A percentile compares a stretch with the other conserved stretches of the same genome.
Evolutionary conservation across 2,888 invertebrate genomes (phyloP).

Genomic region (Sceliomorpha sp.): DNA sequence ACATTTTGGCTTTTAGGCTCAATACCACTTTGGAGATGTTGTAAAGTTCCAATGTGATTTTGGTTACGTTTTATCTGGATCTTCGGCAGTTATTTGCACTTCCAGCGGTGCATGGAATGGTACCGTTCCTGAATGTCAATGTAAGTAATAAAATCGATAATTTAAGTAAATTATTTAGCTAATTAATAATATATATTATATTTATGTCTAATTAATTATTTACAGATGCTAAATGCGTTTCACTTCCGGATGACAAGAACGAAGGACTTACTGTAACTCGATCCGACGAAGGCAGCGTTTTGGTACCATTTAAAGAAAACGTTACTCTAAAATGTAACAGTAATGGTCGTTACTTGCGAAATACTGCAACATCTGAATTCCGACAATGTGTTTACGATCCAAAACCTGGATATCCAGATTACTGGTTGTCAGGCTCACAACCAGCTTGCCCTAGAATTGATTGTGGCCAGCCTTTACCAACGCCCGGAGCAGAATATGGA

Average conservation of each 20-base stretch:
- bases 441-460: conserved; percentile 94
- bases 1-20: conserved; percentile 78
- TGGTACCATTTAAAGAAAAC: conserved; percentile 94
- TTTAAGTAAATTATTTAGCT: no score
- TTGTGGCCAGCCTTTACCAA: conserved; percentile 94
- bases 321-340: conserved; percentile 91
- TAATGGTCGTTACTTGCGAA: conserved; percentile 88
- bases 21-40: conserved; percentile 94
- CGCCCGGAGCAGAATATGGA: conserved; percentile 96
- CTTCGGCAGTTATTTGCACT: conserved; percentile 91
- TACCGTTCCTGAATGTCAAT: conserved; percentile 94
- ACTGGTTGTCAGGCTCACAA: conserved; percentile 92
- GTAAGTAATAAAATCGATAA: conserved; percentile 82
- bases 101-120: conserved; percentile 97
- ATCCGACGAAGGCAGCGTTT: conserved; percentile 89
- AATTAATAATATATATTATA: no score
- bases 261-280: conserved; percentile 91
- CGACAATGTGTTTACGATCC: conserved; percentile 98
- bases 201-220: no score
- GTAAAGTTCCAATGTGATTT: conserved; percentile 96
- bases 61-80: conserved; percentile 95
- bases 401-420: conserved; percentile 92
- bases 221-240: conserved; percentile 93
- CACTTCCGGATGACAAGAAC: conserved; percentile 92
- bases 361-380: conserved; percentile 91